Conservation (phyloP, 2,113 vertebrate species). For the Pipa parva region DNA sequence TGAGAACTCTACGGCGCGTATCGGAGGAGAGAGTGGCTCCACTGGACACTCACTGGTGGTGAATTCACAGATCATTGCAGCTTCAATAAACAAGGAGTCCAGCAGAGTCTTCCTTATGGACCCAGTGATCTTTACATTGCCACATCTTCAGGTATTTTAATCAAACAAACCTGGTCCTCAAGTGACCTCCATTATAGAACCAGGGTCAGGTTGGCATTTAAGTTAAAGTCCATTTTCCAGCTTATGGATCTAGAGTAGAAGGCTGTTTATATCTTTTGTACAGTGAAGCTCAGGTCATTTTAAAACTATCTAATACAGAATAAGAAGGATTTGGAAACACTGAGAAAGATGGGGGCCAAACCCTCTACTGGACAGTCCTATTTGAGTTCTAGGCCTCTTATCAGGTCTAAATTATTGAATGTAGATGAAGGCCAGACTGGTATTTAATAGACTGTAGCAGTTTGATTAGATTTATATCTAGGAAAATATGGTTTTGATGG, state of each 20-base stretch:
- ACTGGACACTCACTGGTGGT: constrained; percentile 71
- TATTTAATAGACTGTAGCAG: no score
- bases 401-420: no score
- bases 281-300: no score
- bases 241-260: neutral
- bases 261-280: neutral
- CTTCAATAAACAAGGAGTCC: constrained; percentile 90
- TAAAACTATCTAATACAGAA: no score
- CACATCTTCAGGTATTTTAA: constrained; percentile 74
- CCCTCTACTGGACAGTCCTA: no score
- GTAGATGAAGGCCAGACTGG: no score
- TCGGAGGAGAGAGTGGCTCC: constrained; percentile 64
- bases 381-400: no score
- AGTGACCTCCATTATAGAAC: neutral
- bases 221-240: no score
- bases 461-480: no score
- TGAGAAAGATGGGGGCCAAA: no score
- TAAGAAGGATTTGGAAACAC: neutral
- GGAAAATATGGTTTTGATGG: no score
- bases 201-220: neutral
- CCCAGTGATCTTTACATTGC: constrained; percentile 84
- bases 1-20: constrained; percentile 84
- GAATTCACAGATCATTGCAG: constrained; percentile 85
- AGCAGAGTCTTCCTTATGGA: constrained; percentile 87
- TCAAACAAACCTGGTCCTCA: neutral